Evolutionary conservation across 37 sponge, comb jelly and placozoan species (phyloP).

Genomic region (Dysidea cf. avara): DNA sequence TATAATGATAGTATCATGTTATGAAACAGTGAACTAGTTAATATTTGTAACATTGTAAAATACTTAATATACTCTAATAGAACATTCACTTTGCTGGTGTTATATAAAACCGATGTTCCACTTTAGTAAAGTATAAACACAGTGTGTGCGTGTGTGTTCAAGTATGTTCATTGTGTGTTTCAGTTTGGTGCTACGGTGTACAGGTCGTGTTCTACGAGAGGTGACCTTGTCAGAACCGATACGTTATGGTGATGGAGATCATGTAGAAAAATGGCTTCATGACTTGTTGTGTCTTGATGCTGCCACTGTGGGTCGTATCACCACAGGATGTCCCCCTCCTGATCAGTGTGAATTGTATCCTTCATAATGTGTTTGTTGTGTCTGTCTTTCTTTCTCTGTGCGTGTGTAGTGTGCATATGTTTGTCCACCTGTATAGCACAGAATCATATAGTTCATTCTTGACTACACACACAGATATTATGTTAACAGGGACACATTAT

Average conservation of each 20-base stretch:
- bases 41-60: no score
- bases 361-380: background rate
- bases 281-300: constrained; percentile 89
- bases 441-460: no score
- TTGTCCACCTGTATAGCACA: no score
- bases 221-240: constrained; percentile 86
- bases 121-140: no score
- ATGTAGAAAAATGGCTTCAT: constrained; percentile 92
- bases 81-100: no score
- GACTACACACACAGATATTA: no score
- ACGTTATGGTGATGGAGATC: constrained; percentile 78
- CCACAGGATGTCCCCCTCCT: constrained; percentile 81
- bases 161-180: background rate
- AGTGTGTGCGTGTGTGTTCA: no score
- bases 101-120: no score
- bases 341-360: constrained; percentile 79
- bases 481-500: constrained; percentile 94
- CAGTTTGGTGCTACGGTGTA: no score
- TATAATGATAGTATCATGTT: no score
- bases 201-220: constrained; percentile 78
- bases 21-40: no score
- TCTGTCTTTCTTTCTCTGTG: background rate
- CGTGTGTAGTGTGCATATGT: background rate
- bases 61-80: no score
- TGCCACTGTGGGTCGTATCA: constrained; percentile 36